Evolutionary conservation across 2,888 invertebrate genomes (phyloP), one percentile per base, ranked within the genome.

Genomic region (Oxytorus armatus): DNA sequence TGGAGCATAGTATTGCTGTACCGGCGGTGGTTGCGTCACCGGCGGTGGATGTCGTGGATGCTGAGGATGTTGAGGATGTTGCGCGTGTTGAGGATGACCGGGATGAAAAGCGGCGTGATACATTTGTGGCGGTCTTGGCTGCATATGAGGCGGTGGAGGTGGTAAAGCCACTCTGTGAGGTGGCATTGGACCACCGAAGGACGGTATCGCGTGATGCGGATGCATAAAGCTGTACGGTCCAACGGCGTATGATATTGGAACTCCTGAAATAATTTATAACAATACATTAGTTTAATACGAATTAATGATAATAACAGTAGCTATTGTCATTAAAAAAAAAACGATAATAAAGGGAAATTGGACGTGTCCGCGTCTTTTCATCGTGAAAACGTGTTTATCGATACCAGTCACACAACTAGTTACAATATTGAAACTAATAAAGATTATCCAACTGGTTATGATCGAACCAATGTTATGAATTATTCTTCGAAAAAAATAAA

Each of bases 151-250:
- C 14, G 91, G 92, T 4, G 93, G 92, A 10, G 93, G 93, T 21
- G 92, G 92, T 63, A 93, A 84, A 42, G 93, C 91, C 23, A 93
- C 92, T 80, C 92, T 89, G 79, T 93, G 92, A 42, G 93, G 93
- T 82, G 93, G 93, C 91, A 93, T 90, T 85, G 93, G 93, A 81
- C 93, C 93, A 86, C 93, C 93, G 83, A 93, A 93, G 53, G 92
- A 90, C 57, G 93, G 92, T 72, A 92, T 92, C 39, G 90, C 88
- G 83, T 93, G 93, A 84, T 94, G 94, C 4, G 94, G 94, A 85
- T 96, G 96, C 8, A 95, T 93, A 89, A 96, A 96, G 85, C 95
- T 94, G 90, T 96, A 96, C 21, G 96, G 95, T 65, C 92, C 92
- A 16, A 94, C 93, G 0, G 94, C 93, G 83, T 95, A 95, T 42